Conservation (phyloP, 1,140 invertebrate species). For the Papilio polytes region DNA sequence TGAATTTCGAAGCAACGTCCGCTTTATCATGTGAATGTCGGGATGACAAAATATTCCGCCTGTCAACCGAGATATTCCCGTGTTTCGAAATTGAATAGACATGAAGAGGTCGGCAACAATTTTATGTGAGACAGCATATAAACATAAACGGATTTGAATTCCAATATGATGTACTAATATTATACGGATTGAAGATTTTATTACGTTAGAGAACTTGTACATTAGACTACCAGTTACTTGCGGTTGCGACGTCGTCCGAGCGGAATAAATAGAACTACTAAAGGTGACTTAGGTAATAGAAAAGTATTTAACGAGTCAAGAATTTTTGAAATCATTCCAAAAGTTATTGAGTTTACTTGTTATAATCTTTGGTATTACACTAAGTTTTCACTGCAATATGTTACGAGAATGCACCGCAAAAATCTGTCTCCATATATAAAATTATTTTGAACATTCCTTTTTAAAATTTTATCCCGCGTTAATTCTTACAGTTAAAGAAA, state of each 20-base stretch:
- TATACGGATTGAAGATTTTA: too few species aligned
- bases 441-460: neutral
- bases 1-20: slow-evolving; percentile 15
- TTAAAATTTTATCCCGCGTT: neutral
- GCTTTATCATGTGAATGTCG: slow-evolving; percentile 2
- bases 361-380: too few species aligned
- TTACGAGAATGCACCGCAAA: neutral
- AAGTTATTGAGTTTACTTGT: too few species aligned
- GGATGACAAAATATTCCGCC: slow-evolving; percentile 11
- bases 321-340: too few species aligned
- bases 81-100: slow-evolving; percentile 20
- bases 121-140: neutral
- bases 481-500: neutral
- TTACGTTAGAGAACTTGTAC: too few species aligned
- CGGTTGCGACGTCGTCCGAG: too few species aligned
- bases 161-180: neutral
- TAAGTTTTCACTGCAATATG: neutral
- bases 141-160: neutral
- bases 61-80: slow-evolving; percentile 21
- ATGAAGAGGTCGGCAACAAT: slow-evolving; percentile 9
- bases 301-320: too few species aligned
- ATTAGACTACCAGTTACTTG: too few species aligned
- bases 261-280: too few species aligned
- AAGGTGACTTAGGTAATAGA: too few species aligned
- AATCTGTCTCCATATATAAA: neutral